Evolutionary conservation across 2,888 invertebrate genomes (phyloP).

Genomic region (Hipparchia semele): DNA sequence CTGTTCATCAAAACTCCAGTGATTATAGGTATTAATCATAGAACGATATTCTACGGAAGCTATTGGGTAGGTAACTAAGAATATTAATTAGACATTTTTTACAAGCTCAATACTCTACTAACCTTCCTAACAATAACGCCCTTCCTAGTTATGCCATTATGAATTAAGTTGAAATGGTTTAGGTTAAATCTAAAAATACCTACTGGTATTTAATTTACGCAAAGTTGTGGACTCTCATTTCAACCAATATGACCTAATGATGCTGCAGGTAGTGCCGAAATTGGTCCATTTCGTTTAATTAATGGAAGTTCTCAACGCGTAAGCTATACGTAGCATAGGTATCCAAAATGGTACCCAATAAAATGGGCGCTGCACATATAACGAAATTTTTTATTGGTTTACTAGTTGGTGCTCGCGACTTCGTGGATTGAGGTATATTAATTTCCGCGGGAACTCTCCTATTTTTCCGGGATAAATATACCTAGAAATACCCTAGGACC

Average conservation of each 20-base stretch:
- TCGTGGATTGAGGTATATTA: no score
- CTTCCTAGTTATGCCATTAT: no score
- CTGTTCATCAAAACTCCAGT: not conserved
- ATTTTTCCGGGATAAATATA: no score
- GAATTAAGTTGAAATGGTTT: no score
- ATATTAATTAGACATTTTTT: no score
- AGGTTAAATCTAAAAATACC: not conserved
- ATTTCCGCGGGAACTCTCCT: no score
- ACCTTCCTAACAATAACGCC: no score
- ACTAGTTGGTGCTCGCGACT: no score
- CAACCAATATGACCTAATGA: not conserved
- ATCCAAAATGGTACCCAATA: not conserved
- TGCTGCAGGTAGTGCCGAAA: not conserved
- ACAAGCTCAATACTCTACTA: no score
- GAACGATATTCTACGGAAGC: no score
- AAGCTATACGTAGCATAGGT: not conserved
- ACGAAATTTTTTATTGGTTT: not conserved
- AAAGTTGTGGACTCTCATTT: not conserved
- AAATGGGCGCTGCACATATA: not conserved
- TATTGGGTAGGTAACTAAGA: no score
- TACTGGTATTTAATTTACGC: not conserved
- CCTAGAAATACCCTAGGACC: no score
- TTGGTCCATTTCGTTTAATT: not conserved
- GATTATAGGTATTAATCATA: not conserved
- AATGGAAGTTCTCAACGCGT: not conserved